These are phyloP conservation scores for Argyresthia goedartella DNA, from an alignment of 2,888 invertebrate species.

Conservation along the genomic window DNA sequence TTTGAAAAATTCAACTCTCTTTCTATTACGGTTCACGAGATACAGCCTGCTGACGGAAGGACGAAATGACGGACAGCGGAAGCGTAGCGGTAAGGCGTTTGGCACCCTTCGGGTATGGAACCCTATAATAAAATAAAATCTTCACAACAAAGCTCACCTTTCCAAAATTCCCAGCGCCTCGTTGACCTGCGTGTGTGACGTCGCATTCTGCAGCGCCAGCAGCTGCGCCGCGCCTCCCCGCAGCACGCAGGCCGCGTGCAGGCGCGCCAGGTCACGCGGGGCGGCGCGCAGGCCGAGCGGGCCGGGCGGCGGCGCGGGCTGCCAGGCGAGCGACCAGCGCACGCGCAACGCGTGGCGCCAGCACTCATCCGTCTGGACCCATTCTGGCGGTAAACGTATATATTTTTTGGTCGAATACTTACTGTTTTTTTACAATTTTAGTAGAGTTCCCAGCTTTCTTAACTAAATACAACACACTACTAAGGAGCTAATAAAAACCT, in stretches of 20 bases:
- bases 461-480: no score
- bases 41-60: no score
- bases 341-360: conserved; percentile 43
- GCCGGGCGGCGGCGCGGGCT: conserved; percentile 26
- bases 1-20: no score
- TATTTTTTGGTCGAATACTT: no score
- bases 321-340: conserved; percentile 46
- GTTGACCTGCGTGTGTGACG: conserved; percentile 69
- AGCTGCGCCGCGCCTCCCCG: conserved; percentile 66
- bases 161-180: conserved; percentile 67
- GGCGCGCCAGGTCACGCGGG: conserved; percentile 46
- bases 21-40: no score
- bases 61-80: no score
- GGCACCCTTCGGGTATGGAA: no score
- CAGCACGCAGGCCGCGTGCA: conserved; percentile 65
- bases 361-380: conserved; percentile 42
- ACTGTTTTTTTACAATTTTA: no score
- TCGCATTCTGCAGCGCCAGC: conserved; percentile 73
- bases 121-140: conserved; percentile 7
- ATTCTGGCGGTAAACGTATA: conserved; percentile 28
- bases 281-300: conserved; percentile 33
- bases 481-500: no score
- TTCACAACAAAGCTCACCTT: no score
- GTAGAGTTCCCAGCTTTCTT: no score
- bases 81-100: no score